A percentile compares a stretch with the other conserved stretches of the same genome.
Evolutionary conservation across 2,113 vertebrate genomes (phyloP).

Genomic region (Thomomys bottae): DNA sequence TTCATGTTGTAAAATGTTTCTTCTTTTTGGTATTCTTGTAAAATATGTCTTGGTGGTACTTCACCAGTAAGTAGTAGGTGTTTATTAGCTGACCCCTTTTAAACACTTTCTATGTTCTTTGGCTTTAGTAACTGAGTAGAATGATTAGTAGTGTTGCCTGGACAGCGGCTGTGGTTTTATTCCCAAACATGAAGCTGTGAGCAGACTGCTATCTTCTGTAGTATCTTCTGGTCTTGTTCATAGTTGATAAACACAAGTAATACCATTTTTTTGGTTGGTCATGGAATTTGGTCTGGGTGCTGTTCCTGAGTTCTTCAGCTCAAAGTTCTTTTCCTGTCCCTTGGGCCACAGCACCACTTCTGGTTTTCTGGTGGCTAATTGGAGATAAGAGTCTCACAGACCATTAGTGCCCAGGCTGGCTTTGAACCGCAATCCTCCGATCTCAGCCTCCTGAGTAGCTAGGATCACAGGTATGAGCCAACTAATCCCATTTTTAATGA

Average conservation of each 20-base stretch:
- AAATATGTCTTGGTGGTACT: constrained; percentile 33
- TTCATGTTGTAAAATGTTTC: constrained; percentile 30
- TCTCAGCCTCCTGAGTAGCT: too few species aligned
- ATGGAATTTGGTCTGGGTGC: too few species aligned
- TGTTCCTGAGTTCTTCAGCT: too few species aligned
- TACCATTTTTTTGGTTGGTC: not conserved
- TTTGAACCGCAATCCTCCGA: too few species aligned
- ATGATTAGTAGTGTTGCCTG: constrained; percentile 17
- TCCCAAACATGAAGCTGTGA: not conserved
- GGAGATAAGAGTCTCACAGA: too few species aligned
- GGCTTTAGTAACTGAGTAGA: constrained; percentile 24
- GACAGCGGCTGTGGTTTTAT: constrained; percentile 45
- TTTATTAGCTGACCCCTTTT: constrained; percentile 22
- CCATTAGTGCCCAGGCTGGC: too few species aligned
- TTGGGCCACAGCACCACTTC: too few species aligned
- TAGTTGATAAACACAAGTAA: not conserved
- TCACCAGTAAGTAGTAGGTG: not conserved
- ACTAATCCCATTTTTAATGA: constrained; percentile 34
- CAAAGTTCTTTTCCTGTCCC: too few species aligned
- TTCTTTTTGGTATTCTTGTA: not conserved
- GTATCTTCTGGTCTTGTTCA: constrained; percentile 14
- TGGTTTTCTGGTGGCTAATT: too few species aligned
- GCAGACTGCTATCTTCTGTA: constrained; percentile 10
- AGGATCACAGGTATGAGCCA: too few species aligned
- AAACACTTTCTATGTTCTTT: constrained; percentile 58